Conservation (phyloP, 1,140 invertebrate species). For the Philopotamus ludificatus region DNA sequence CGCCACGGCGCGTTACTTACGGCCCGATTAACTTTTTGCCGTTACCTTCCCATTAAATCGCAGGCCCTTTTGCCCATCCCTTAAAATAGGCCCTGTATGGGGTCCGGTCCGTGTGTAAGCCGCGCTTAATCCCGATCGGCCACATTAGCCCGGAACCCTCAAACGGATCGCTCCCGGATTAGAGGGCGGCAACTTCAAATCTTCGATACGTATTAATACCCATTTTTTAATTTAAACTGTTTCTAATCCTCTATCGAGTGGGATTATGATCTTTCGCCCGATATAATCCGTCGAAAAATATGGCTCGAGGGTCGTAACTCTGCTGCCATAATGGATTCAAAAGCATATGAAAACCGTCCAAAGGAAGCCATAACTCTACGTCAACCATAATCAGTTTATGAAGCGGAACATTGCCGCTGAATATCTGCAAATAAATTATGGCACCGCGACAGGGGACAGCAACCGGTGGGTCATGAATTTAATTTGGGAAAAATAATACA, state of each 20-base stretch:
- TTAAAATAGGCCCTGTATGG: neutral
- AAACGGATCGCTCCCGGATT: too few relatives aligned
- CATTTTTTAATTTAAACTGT: too few relatives aligned
- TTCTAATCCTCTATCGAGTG: too few relatives aligned
- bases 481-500: neutral
- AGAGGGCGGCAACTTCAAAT: too few relatives aligned
- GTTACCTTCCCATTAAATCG: conserved; percentile 5
- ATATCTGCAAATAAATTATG: conserved; percentile 24
- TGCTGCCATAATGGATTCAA: conserved; percentile 5
- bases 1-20: conserved; percentile 15
- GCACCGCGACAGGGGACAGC: neutral
- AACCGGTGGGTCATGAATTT: conserved; percentile 24
- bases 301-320: conserved; percentile 13
- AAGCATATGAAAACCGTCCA: conserved; percentile 19
- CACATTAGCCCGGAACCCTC: conserved; percentile 6
- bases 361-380: conserved; percentile 23
- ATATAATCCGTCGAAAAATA: neutral
- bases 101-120: neutral
- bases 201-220: too few relatives aligned
- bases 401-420: conserved; percentile 27
- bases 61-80: neutral
- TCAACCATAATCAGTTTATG: conserved; percentile 27
- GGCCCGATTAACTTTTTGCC: conserved; percentile 24
- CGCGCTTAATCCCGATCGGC: neutral
- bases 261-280: neutral